Conservation (phyloP, 2,888 invertebrate species). For the Philopedon plagiatum region DNA sequence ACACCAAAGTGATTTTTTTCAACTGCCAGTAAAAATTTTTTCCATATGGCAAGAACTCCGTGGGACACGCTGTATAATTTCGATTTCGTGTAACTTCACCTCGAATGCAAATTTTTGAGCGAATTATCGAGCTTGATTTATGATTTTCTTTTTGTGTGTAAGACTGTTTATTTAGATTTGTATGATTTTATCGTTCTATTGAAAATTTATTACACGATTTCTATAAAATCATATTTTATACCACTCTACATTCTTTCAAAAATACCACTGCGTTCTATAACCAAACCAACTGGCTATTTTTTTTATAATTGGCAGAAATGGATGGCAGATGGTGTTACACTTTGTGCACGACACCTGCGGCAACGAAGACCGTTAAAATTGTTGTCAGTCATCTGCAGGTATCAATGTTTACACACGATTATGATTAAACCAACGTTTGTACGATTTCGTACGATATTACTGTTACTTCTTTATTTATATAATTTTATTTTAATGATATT, state of each 20-base stretch:
- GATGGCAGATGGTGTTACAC: constrained; percentile 45
- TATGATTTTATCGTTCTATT: too few relatives aligned
- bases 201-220: too few relatives aligned
- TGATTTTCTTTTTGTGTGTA: too few relatives aligned
- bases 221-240: too few relatives aligned
- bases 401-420: constrained; percentile 15
- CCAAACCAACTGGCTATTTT: background rate
- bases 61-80: too few relatives aligned
- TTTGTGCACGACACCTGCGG: constrained; percentile 38
- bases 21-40: too few relatives aligned
- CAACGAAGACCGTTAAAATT: constrained; percentile 31
- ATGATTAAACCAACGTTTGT: background rate
- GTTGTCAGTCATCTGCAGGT: constrained; percentile 6
- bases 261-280: background rate
- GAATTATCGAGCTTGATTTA: too few relatives aligned
- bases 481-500: background rate
- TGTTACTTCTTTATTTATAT: background rate
- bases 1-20: too few relatives aligned
- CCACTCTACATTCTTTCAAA: background rate
- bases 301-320: constrained; percentile 10
- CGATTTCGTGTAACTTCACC: too few relatives aligned
- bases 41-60: too few relatives aligned
- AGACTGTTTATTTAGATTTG: too few relatives aligned
- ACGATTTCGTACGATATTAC: background rate
- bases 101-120: too few relatives aligned